Conservation (phyloP, 1,140 invertebrate genomes). For the Apis florea region DNA sequence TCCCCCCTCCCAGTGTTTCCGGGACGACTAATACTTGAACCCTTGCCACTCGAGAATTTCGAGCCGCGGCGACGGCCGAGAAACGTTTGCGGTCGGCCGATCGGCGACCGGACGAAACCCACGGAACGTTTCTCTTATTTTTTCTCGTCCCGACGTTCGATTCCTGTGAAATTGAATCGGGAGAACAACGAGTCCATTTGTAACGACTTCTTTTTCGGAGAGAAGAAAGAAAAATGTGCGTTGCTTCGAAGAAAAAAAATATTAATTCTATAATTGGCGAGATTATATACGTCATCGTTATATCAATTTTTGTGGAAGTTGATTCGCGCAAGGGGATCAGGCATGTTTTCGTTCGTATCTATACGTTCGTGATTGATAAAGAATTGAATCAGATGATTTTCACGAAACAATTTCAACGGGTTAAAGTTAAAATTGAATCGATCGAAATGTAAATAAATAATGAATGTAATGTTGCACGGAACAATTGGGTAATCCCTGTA, state of each 20-base stretch:
- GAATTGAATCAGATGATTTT: neutral
- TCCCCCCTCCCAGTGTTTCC: constrained; percentile 11
- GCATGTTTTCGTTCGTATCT: too few relatives aligned
- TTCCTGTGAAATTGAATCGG: neutral
- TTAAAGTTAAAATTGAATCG: neutral
- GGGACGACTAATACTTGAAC: constrained; percentile 10
- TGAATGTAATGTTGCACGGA: neutral
- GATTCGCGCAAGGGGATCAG: too few relatives aligned
- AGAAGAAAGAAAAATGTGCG: too few relatives aligned
- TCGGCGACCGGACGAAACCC: neutral
- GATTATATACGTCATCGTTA: too few relatives aligned
- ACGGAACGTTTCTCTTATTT: neutral
- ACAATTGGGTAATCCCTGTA: neutral
- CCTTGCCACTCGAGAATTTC: constrained; percentile 8
- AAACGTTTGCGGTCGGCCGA: constrained; percentile 3
- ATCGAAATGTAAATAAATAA: neutral
- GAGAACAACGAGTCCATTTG: too few relatives aligned
- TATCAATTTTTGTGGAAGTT: too few relatives aligned
- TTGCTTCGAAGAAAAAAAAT: too few relatives aligned
- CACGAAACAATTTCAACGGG: neutral
- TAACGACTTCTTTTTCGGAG: too few relatives aligned
- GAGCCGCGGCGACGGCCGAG: neutral
- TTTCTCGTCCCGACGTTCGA: neutral
- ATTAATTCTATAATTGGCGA: too few relatives aligned
- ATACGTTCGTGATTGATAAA: neutral